phyloP scores from a whole-genome alignment of 2,888 invertebrate species.

The Phorcus lineatus region DNA sequence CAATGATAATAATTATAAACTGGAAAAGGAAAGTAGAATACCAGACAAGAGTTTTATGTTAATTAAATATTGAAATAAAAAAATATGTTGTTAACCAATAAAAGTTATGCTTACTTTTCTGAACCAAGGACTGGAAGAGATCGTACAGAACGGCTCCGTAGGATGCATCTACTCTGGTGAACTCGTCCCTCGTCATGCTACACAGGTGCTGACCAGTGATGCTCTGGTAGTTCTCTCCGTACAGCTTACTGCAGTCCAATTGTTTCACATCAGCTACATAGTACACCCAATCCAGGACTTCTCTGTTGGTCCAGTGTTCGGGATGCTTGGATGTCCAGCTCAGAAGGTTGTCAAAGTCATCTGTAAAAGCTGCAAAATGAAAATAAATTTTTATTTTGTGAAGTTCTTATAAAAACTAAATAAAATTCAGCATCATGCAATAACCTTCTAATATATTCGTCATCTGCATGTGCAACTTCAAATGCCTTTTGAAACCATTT shows the following conservation, averaged over 20 bases:
- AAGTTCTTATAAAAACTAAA: background rate
- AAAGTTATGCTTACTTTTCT: constrained; percentile 47
- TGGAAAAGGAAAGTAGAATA: no score
- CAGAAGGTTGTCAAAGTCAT: constrained; percentile 24
- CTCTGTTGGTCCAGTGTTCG: constrained; percentile 58
- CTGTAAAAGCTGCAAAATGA: constrained; percentile 19
- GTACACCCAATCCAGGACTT: constrained; percentile 66
- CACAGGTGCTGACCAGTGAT: constrained; percentile 57
- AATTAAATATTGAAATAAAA: background rate
- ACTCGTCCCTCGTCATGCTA: constrained; percentile 54
- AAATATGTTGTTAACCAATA: background rate
- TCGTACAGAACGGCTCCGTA: constrained; percentile 58
- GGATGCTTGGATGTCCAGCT: constrained; percentile 64
- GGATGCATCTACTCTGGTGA: constrained; percentile 48
- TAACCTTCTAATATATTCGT: no score
- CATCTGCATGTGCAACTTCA: no score
- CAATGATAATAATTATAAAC: no score
- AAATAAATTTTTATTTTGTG: background rate
- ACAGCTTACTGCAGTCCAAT: constrained; percentile 54
- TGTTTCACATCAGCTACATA: constrained; percentile 52
- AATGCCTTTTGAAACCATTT: no score
- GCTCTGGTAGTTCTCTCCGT: constrained; percentile 59
- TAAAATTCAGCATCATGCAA: background rate
- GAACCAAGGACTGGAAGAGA: constrained; percentile 51
- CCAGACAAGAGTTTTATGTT: no score